A percentile compares a stretch with the other conserved stretches of the same genome.
These are phyloP conservation scores for Drosophila tanythrix DNA, from an alignment of 2,888 invertebrate species.

Conservation along the genomic window DNA sequence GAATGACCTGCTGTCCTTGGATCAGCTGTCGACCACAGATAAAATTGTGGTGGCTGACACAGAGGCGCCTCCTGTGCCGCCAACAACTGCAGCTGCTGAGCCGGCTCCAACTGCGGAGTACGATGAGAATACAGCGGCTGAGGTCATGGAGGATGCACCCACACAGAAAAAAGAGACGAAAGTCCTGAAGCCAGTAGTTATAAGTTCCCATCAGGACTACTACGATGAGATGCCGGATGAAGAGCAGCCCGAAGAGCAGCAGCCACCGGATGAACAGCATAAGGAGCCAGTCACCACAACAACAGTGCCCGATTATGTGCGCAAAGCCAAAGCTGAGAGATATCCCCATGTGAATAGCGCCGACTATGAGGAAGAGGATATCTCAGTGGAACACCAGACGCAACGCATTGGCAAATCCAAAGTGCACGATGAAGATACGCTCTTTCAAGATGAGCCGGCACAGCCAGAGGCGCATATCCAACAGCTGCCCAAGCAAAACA, in stretches of 20 bases:
- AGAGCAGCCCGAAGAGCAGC: slow-evolving; percentile 38
- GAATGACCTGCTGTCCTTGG: slow-evolving; percentile 22
- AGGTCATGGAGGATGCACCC: slow-evolving; percentile 51
- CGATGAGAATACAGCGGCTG: slow-evolving; percentile 48
- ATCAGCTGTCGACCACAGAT: slow-evolving; percentile 45
- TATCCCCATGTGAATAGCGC: slow-evolving; percentile 34
- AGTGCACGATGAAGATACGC: slow-evolving; percentile 16
- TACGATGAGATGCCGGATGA: slow-evolving; percentile 58
- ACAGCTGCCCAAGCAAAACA: slow-evolving; percentile 51
- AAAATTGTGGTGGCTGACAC: slow-evolving; percentile 38
- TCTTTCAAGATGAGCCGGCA: slow-evolving; percentile 49
- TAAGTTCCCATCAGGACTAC: slow-evolving; percentile 51
- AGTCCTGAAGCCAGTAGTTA: slow-evolving; percentile 14
- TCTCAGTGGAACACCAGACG: slow-evolving; percentile 47
- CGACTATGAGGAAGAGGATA: slow-evolving; percentile 71
- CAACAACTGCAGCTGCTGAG: neutral
- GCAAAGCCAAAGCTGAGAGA: slow-evolving; percentile 72
- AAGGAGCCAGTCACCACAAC: slow-evolving; percentile 58
- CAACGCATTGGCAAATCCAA: slow-evolving; percentile 15
- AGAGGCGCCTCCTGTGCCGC: slow-evolving; percentile 24
- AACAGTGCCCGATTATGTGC: slow-evolving; percentile 81
- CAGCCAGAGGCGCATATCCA: slow-evolving; percentile 68
- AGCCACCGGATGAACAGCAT: slow-evolving; percentile 13
- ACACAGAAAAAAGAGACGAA: slow-evolving; percentile 42
- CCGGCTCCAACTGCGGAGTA: slow-evolving; percentile 16